Percentiles rank a stretch among this genome's conserved stretches.
These are phyloP conservation scores for Tetramorium simillimum DNA, from an alignment of 1,140 invertebrate genomes.

Conservation along the genomic window DNA sequence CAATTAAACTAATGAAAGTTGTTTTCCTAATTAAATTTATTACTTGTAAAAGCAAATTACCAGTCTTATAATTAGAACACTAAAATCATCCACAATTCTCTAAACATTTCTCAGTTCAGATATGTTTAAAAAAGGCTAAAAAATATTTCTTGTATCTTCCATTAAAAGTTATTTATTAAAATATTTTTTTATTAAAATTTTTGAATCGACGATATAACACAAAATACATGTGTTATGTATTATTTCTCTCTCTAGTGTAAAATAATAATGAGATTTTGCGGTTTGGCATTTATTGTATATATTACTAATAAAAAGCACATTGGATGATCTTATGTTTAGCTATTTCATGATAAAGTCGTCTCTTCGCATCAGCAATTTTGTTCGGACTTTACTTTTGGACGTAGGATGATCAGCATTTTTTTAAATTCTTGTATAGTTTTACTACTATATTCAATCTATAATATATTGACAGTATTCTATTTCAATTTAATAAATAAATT, in stretches of 20 bases:
- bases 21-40: neutral
- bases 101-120: neutral
- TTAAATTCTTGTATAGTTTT: neutral
- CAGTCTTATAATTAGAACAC: neutral
- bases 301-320: neutral
- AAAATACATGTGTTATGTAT: neutral
- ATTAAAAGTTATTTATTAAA: neutral
- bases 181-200: too few relatives aligned
- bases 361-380: neutral
- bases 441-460: neutral
- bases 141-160: slow-evolving; percentile 2
- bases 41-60: neutral
- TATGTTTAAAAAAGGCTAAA: neutral
- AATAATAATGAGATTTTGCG: neutral
- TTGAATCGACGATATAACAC: neutral
- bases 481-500: neutral
- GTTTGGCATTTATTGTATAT: neutral
- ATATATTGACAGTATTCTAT: neutral
- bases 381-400: neutral
- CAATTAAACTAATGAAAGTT: slow-evolving; percentile 7
- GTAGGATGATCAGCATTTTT: neutral
- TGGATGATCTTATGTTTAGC: neutral
- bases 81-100: neutral
- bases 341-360: neutral
- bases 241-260: neutral